Conservation (phyloP, 2,888 invertebrate species). For the Thysanoteuthis rhombus region DNA sequence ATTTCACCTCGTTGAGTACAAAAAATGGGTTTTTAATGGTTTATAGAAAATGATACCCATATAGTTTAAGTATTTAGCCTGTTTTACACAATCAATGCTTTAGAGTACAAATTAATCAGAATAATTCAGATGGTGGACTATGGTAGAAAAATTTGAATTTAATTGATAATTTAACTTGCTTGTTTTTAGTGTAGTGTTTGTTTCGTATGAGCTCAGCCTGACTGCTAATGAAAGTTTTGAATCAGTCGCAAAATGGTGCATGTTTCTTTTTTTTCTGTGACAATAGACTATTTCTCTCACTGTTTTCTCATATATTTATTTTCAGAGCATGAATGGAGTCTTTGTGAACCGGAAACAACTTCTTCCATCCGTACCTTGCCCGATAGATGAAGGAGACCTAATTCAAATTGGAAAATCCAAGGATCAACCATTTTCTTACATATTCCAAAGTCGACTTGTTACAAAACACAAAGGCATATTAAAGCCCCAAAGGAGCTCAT, state of each 20-base stretch:
- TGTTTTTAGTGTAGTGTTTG: neutral
- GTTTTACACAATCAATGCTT: too few species aligned
- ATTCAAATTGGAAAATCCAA: slow-evolving; percentile 54
- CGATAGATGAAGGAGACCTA: slow-evolving; percentile 53
- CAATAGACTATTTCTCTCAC: neutral
- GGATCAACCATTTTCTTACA: slow-evolving; percentile 48
- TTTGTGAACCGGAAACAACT: slow-evolving; percentile 54
- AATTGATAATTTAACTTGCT: too few species aligned
- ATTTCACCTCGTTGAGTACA: too few species aligned
- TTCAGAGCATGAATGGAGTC: slow-evolving; percentile 62
- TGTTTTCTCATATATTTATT: neutral
- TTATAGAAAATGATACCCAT: too few species aligned
- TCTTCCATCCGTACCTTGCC: slow-evolving; percentile 40
- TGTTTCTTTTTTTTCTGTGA: neutral
- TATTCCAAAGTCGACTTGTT: slow-evolving; percentile 41
- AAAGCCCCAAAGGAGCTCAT: slow-evolving; percentile 13
- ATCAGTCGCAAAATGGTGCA: neutral
- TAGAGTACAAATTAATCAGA: too few species aligned
- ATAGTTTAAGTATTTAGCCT: too few species aligned
- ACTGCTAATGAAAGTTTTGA: neutral
- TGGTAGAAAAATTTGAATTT: too few species aligned
- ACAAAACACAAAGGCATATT: slow-evolving; percentile 35
- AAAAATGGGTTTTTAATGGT: too few species aligned
- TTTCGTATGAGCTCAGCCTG: neutral
- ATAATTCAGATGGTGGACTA: too few species aligned